Percentiles rank a stretch among this genome's conserved stretches.
These are phyloP conservation scores for Drosophila pruinosa DNA, from an alignment of 1,140 invertebrate species.

Conservation along the genomic window DNA sequence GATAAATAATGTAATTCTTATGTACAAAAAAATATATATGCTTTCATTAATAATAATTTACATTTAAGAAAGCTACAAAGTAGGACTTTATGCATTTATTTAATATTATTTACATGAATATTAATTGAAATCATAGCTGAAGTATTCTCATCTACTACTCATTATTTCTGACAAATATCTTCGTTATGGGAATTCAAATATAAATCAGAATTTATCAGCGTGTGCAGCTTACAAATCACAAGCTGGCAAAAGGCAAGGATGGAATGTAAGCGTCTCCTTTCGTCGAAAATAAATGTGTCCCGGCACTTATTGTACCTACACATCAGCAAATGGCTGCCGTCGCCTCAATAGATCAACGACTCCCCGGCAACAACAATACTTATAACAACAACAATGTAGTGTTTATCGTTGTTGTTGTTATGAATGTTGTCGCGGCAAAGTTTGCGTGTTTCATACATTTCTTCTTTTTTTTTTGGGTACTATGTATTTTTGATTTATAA, in stretches of 20 bases:
- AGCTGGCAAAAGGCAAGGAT: conserved; percentile 1
- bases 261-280: conserved; percentile 5
- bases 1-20: too few species aligned
- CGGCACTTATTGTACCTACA: conserved; percentile 57
- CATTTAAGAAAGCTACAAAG: too few species aligned
- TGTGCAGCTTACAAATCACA: conserved; percentile 2
- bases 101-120: too few species aligned
- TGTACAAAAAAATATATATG: too few species aligned
- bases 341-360: conserved; percentile 69
- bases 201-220: conserved; percentile 31
- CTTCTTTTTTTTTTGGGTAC: conserved; percentile 21
- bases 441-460: conserved; percentile 65
- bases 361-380: conserved; percentile 18
- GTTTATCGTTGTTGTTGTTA: conserved; percentile 18
- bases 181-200: not conserved
- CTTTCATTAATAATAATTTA: too few species aligned
- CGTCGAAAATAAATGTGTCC: conserved; percentile 50
- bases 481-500: conserved; percentile 73
- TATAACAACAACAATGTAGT: conserved; percentile 4
- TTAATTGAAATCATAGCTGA: too few species aligned
- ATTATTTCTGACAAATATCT: too few species aligned
- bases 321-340: conserved; percentile 43
- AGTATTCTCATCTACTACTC: too few species aligned
- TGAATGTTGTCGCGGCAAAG: conserved; percentile 40
- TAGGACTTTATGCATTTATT: too few species aligned